These are phyloP conservation scores for Glaucomys volans DNA, from an alignment of 2,113 vertebrate genomes.

Conservation along the genomic window DNA sequence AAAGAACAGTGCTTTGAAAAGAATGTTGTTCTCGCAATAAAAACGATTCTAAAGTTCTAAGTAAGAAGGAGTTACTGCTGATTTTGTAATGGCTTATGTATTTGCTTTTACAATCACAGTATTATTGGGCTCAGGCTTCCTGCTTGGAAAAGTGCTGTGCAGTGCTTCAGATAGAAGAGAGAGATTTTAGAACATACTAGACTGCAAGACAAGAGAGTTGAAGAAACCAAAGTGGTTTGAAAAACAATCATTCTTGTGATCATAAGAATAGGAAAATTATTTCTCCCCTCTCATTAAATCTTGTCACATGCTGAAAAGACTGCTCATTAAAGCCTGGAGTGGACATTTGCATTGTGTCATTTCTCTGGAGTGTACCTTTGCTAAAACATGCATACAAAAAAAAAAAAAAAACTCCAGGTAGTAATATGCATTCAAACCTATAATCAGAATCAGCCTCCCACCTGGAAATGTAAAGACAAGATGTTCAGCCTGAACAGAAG, in stretches of 20 bases:
- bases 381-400: neutral
- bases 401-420: constrained; percentile 51
- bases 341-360: constrained; percentile 17
- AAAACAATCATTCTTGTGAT: constrained; percentile 47
- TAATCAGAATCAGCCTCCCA: constrained; percentile 48
- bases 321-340: constrained; percentile 47
- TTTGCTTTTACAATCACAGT: constrained; percentile 46
- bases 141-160: constrained; percentile 56
- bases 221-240: constrained; percentile 66
- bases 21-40: constrained; percentile 33
- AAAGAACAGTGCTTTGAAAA: constrained; percentile 53
- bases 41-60: constrained; percentile 60
- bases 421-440: constrained; percentile 14
- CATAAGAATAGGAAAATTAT: constrained; percentile 33
- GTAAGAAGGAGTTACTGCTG: constrained; percentile 44
- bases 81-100: constrained; percentile 71
- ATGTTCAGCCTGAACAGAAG: neutral
- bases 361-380: neutral
- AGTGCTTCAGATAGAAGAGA: constrained; percentile 29
- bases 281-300: neutral
- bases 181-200: constrained; percentile 38
- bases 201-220: constrained; percentile 51
- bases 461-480: constrained; percentile 39
- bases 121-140: constrained; percentile 51
- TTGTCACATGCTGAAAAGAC: constrained; percentile 49